Percentiles rank a stretch among this genome's conserved stretches.
phyloP scores from a whole-genome alignment of 2,797 vertebrate species.

The Brotogeris chrysoptera region DNA sequence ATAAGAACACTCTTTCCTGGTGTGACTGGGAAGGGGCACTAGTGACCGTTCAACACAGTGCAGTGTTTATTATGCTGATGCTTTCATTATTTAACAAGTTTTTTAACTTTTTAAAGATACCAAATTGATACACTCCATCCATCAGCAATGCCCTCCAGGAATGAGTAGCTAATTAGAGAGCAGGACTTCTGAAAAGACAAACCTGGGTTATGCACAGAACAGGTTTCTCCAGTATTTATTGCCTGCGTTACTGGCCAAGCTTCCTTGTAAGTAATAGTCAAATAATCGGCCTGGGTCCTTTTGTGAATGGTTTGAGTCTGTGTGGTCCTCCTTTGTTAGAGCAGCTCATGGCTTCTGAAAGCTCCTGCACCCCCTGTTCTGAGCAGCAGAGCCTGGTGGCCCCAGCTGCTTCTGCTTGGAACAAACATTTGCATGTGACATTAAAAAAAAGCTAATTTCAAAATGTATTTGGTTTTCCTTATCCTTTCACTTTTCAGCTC shows the following conservation, averaged over 20 bases:
- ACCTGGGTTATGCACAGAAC: constrained; percentile 43
- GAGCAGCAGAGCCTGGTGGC: constrained; percentile 50
- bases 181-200: constrained; percentile 58
- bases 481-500: background rate
- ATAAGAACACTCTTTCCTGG: background rate
- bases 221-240: constrained; percentile 70
- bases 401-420: constrained; percentile 65
- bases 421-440: constrained; percentile 51
- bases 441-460: constrained; percentile 12
- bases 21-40: background rate
- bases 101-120: background rate
- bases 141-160: constrained; percentile 55
- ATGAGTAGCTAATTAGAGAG: constrained; percentile 63
- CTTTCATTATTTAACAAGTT: constrained; percentile 16
- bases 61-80: background rate
- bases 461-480: constrained; percentile 46
- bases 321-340: constrained; percentile 72
- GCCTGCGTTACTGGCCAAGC: constrained; percentile 43
- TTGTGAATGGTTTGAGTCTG: constrained; percentile 62
- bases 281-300: constrained; percentile 60
- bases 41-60: background rate
- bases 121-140: constrained; percentile 38
- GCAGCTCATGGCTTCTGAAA: constrained; percentile 64
- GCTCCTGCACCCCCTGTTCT: constrained; percentile 55
- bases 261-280: constrained; percentile 66